Evolutionary conservation across 2,113 vertebrate species (phyloP).

Genomic region (Heptranchias perlo): DNA sequence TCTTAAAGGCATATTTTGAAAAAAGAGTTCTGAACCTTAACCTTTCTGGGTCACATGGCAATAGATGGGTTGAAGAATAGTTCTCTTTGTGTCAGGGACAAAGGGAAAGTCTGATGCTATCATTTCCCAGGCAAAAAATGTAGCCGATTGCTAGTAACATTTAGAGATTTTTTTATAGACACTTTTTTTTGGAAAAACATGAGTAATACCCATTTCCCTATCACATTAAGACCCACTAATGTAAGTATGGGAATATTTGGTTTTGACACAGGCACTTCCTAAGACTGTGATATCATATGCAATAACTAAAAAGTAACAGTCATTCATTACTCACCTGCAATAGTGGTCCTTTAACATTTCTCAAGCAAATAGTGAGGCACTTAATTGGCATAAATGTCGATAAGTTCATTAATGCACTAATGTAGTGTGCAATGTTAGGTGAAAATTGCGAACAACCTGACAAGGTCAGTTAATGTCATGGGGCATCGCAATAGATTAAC

Average conservation of each 20-base stretch:
- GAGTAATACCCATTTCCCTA: neutral
- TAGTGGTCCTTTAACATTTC: neutral
- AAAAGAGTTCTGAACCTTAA: conserved; percentile 38
- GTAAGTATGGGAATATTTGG: neutral
- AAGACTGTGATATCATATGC: neutral
- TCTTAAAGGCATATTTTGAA: conserved; percentile 34
- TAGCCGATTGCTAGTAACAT: neutral
- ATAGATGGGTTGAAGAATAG: conserved; percentile 19
- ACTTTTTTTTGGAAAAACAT: neutral
- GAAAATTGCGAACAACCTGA: neutral
- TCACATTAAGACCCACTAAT: neutral
- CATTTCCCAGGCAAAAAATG: conserved; percentile 29
- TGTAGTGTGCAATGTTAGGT: neutral
- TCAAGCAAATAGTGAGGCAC: neutral
- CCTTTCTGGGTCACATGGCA: conserved; percentile 34
- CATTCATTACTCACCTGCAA: neutral
- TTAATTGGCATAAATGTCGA: neutral
- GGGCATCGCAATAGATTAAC: neutral
- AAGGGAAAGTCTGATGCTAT: conserved; percentile 25
- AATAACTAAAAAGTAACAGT: neutral
- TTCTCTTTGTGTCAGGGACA: conserved; percentile 4
- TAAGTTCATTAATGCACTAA: neutral
- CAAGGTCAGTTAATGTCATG: neutral
- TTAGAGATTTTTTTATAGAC: neutral
- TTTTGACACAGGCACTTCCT: neutral